phyloP scores from a whole-genome alignment of 2,888 invertebrate species.

The Diloba caeruleocephala region DNA sequence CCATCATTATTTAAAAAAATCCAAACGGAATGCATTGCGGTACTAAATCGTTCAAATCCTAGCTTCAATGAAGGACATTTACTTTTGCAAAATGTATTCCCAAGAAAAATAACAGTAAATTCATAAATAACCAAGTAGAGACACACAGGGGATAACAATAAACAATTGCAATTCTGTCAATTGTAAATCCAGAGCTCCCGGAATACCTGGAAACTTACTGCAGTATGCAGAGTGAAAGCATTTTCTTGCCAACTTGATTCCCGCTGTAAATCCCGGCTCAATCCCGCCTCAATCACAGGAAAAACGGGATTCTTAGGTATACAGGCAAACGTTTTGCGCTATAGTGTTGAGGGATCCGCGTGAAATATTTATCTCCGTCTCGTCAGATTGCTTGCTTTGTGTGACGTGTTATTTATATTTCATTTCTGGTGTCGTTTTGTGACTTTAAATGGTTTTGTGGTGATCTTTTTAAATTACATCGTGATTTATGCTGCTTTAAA shows the following conservation, averaged over 20 bases:
- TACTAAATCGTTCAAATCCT: neutral
- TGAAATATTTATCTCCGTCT: slow-evolving; percentile 46
- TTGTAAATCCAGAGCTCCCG: slow-evolving; percentile 59
- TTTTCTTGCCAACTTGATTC: slow-evolving; percentile 59
- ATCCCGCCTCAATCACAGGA: slow-evolving; percentile 68
- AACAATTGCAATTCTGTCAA: slow-evolving; percentile 67
- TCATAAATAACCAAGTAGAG: slow-evolving; percentile 35
- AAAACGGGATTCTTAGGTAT: slow-evolving; percentile 61
- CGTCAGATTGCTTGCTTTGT: slow-evolving; percentile 31
- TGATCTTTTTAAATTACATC: slow-evolving; percentile 14
- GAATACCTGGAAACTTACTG: slow-evolving; percentile 55
- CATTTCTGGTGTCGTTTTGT: slow-evolving; percentile 14
- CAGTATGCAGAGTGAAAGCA: slow-evolving; percentile 61
- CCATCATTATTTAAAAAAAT: too few species aligned
- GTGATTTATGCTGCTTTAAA: too few species aligned
- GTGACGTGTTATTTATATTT: slow-evolving; percentile 34
- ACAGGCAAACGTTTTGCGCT: slow-evolving; percentile 51
- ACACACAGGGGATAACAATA: slow-evolving; percentile 45
- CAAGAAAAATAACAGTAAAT: slow-evolving; percentile 3
- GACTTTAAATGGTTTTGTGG: slow-evolving; percentile 7
- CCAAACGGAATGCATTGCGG: too few species aligned
- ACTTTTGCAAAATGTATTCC: slow-evolving; percentile 2
- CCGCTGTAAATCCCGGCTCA: slow-evolving; percentile 52
- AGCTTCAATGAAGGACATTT: neutral
- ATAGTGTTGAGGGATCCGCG: slow-evolving; percentile 39